phyloP scores from a whole-genome alignment of 2,113 vertebrate genomes.

The Anser cygnoides region DNA sequence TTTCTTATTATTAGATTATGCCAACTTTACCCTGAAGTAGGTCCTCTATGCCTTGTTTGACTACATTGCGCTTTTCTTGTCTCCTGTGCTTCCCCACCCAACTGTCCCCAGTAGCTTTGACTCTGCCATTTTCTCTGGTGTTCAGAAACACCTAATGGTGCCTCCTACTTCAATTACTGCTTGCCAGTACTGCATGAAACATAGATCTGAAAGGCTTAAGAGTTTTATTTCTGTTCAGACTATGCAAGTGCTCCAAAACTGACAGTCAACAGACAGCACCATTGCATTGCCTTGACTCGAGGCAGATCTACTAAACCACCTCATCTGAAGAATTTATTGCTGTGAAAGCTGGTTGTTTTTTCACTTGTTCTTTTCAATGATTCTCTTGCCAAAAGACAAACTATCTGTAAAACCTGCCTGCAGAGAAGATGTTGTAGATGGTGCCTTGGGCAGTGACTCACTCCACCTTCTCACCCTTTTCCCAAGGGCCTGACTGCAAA shows the following conservation, averaged over 20 bases:
- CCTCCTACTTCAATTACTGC: neutral
- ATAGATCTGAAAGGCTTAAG: too few relatives aligned
- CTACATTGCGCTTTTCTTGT: too few relatives aligned
- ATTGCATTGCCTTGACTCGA: neutral
- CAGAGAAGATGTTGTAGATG: neutral
- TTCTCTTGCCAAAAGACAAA: neutral
- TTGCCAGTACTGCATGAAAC: neutral
- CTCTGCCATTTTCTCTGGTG: neutral
- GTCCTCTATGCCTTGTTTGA: rapidly evolving
- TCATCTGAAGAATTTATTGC: neutral
- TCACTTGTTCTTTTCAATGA: neutral
- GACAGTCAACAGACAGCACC: neutral
- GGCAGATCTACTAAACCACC: neutral
- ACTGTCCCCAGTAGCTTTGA: neutral
- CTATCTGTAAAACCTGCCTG: neutral
- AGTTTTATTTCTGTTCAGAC: neutral
- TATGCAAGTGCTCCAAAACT: neutral
- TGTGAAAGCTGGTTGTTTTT: neutral
- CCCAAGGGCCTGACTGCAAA: neutral
- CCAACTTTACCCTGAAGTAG: neutral
- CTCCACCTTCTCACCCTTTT: neutral
- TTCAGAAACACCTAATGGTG: neutral
- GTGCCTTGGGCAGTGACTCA: neutral
- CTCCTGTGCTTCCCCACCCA: neutral
- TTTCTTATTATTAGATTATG: neutral